Base-by-base conservation (phyloP, 2,888 invertebrate species). In the Dicyrtoma fusca region DNA sequence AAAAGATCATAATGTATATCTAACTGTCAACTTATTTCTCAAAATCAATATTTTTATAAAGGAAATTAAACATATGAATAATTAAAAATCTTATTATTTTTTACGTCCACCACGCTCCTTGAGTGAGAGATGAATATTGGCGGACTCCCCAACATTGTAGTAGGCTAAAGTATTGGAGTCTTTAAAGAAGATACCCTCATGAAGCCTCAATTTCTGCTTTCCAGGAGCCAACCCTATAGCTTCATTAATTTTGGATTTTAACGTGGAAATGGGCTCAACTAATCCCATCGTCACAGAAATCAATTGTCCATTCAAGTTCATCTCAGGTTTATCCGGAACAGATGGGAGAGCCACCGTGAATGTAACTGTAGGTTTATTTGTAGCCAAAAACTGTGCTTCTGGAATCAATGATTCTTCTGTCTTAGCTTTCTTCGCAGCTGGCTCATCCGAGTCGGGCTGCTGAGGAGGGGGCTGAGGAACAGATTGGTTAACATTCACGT, bases 111-210 rank as follows among this genome's bases (percentile, higher is more conserved):
- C 98, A 85, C 98, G 89, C 85, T 99, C 98, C 85, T 99, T 99
- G 69, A 97, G 88, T 83, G 96, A 92, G 75, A 99, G 87, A 79
- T 92, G 92, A 49, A 99, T 88, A 11, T 91, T 86, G 0, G 92
- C 91, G 68, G 92, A 93, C 44, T 92, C 91, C 11, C 90, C 87
- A 76, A 98, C 89, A 85, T 99, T 99, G 86, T 99, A 99, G 86
- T 91, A 99, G 0, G 96, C 98, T 84, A 97, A 86, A 0, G 92
- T 89, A 83, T 97, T 95, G 66, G 91, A 94, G 85, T 99, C 98
- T 84, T 99, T 99, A 87, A 98, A 94, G 87, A 98, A 99, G 85
- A 98, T 89, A 45, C 97, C 97, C 93, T 97, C 96, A 86, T 97
- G 97, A 82, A 92, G 92, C 80, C 94, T 92, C 77, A 99, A 87